Conservation (phyloP, 2,113 vertebrate species). For the Pycnonotus jocosus region DNA sequence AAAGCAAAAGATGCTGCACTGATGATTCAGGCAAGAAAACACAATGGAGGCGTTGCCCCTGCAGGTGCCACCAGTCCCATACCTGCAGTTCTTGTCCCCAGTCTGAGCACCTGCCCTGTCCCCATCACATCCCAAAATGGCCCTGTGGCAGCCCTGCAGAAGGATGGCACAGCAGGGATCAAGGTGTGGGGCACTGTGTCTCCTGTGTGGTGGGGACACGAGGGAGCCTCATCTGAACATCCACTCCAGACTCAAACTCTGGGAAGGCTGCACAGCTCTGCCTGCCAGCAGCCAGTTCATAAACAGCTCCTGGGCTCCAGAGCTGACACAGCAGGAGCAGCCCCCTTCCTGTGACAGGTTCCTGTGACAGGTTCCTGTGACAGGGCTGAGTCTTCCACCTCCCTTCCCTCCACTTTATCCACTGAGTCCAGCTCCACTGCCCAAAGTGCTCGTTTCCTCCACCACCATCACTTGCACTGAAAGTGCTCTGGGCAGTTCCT, state of each 20-base stretch:
- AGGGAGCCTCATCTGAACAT: neutral
- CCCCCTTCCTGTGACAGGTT: neutral
- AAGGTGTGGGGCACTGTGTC: fast-evolving
- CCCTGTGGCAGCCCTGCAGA: fast-evolving
- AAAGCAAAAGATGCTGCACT: neutral
- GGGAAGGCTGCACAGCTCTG: neutral
- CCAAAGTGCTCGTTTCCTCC: neutral
- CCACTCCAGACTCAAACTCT: neutral
- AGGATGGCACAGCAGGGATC: fast-evolving
- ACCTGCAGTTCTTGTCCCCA: neutral
- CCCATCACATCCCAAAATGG: fast-evolving
- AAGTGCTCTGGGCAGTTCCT: neutral
- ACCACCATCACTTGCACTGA: neutral
- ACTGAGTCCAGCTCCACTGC: neutral
- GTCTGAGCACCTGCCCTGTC: no score
- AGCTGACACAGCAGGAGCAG: neutral
- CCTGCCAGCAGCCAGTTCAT: neutral
- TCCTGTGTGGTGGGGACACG: fast-evolving
- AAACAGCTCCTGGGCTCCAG: fast-evolving
- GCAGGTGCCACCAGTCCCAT: neutral
- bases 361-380: neutral
- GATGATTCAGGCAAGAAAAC: neutral
- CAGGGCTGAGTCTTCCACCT: neutral
- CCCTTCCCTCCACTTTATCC: neutral
- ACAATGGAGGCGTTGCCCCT: neutral